Conservation (phyloP, 1,140 invertebrate species). For the Aradophagus sp. region DNA sequence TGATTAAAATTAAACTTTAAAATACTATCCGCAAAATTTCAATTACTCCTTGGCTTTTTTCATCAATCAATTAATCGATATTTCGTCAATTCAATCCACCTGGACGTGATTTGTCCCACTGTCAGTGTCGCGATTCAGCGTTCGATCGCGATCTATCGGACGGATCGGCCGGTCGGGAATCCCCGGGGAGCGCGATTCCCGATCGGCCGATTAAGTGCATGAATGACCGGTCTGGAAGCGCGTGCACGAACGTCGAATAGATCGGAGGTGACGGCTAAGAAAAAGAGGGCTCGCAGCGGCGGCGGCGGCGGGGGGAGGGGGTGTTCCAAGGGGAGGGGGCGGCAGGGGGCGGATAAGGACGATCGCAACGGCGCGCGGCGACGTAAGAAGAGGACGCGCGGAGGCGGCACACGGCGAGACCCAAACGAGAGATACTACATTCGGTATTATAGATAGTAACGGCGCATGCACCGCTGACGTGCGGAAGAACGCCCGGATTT, state of each 20-base stretch:
- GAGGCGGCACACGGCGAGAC: slow-evolving; percentile 12
- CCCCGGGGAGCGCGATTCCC: too few relatives aligned
- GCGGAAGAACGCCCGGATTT: slow-evolving; percentile 65
- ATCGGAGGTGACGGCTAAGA: slow-evolving; percentile 10
- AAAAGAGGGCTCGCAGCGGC: slow-evolving; percentile 2
- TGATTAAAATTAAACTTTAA: too few relatives aligned
- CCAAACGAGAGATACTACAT: slow-evolving; percentile 33
- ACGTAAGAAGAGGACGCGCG: slow-evolving; percentile 9
- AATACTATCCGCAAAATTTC: too few relatives aligned
- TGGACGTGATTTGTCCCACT: too few relatives aligned
- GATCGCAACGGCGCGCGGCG: slow-evolving; percentile 1
- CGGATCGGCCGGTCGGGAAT: slow-evolving; percentile 1
- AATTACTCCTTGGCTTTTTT: too few relatives aligned
- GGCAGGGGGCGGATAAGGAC: slow-evolving; percentile 5
- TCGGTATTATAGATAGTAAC: slow-evolving; percentile 53
- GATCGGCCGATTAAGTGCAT: slow-evolving; percentile 8
- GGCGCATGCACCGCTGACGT: slow-evolving; percentile 66
- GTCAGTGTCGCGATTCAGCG: too few relatives aligned
- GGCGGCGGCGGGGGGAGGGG: slow-evolving; percentile 10
- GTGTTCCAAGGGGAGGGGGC: not conserved
- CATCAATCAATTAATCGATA: too few relatives aligned
- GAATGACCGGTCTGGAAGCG: slow-evolving; percentile 23
- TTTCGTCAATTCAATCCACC: too few relatives aligned
- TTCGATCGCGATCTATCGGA: not conserved
- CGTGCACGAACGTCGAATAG: slow-evolving; percentile 21